Evolutionary conservation across 2,113 vertebrate genomes (phyloP).

Genomic region (Oryzias celebensis): DNA sequence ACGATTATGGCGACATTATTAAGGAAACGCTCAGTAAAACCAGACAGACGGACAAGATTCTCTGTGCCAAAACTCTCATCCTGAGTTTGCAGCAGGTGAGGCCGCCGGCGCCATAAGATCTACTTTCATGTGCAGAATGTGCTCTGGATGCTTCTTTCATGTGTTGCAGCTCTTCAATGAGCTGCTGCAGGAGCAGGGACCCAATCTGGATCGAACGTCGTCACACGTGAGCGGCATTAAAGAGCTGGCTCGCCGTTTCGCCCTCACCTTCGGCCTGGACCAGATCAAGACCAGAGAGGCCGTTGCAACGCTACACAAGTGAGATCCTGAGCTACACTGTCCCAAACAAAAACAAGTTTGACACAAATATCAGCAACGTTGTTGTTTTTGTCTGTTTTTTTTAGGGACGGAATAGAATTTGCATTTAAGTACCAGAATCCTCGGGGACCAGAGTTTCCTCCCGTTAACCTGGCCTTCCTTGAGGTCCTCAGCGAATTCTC

Average conservation of each 20-base stretch:
- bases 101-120: not conserved
- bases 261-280: slow-evolving; percentile 96
- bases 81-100: slow-evolving; percentile 98
- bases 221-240: slow-evolving; percentile 98
- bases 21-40: slow-evolving; percentile 99
- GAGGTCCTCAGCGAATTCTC: slow-evolving; percentile 98
- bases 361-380: no score
- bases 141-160: slow-evolving; percentile 1
- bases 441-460: slow-evolving; percentile 93
- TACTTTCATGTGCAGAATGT: not conserved
- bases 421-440: slow-evolving; percentile 98
- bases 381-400: not conserved
- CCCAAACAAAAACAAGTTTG: not conserved
- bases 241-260: slow-evolving; percentile 94
- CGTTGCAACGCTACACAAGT: slow-evolving; percentile 98
- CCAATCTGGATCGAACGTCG: slow-evolving; percentile 95
- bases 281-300: slow-evolving; percentile 99
- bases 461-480: slow-evolving; percentile 94
- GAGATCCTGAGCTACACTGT: slow-evolving; percentile 52
- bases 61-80: slow-evolving; percentile 98
- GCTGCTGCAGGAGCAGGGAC: slow-evolving; percentile 96
- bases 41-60: slow-evolving; percentile 98
- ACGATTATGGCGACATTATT: slow-evolving; percentile 99
- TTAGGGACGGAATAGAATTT: slow-evolving; percentile 97
- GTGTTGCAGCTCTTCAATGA: slow-evolving; percentile 91